These are phyloP conservation scores for Drosophila leonis DNA, from an alignment of 2,888 invertebrate genomes.

Conservation along the genomic window DNA sequence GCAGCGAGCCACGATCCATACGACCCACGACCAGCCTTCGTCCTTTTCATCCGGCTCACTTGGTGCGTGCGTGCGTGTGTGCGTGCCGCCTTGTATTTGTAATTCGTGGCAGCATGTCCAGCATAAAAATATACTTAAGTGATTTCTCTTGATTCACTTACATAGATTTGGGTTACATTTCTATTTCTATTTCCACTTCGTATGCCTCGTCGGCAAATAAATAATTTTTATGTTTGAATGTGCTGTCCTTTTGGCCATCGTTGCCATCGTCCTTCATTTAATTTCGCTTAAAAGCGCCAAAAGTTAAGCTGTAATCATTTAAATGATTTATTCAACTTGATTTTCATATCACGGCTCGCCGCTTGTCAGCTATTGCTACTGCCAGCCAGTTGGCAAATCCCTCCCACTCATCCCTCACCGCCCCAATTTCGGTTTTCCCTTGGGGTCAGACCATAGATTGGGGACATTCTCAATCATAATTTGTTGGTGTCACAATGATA, in stretches of 20 bases:
- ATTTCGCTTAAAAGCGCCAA: conserved; percentile 82
- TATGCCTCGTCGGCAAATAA: conserved; percentile 66
- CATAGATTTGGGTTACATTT: conserved; percentile 82
- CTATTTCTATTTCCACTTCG: conserved; percentile 44
- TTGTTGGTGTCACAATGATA: conserved; percentile 82
- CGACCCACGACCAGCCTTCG: conserved; percentile 1
- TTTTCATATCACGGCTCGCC: conserved; percentile 75
- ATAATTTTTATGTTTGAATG: conserved; percentile 77
- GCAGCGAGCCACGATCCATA: conserved; percentile 59
- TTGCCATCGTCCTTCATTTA: conserved; percentile 67
- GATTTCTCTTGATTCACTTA: conserved; percentile 82
- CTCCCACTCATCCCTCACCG: neutral
- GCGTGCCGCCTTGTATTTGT: conserved; percentile 75
- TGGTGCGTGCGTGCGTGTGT: conserved; percentile 57
- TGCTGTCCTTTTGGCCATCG: conserved; percentile 10
- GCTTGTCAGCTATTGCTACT: conserved; percentile 50
- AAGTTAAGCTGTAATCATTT: conserved; percentile 81
- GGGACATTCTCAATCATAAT: conserved; percentile 78
- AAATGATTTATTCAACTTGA: conserved; percentile 80
- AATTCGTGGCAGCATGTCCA: conserved; percentile 82
- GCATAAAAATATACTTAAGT: conserved; percentile 82
- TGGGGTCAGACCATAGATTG: conserved; percentile 45
- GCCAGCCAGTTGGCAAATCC: neutral
- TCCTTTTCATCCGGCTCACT: conserved; percentile 15
- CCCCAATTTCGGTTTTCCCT: conserved; percentile 23